Evolutionary conservation across 2,797 vertebrate species (phyloP).

Genomic region (Poeciliopsis paucimaculata): DNA sequence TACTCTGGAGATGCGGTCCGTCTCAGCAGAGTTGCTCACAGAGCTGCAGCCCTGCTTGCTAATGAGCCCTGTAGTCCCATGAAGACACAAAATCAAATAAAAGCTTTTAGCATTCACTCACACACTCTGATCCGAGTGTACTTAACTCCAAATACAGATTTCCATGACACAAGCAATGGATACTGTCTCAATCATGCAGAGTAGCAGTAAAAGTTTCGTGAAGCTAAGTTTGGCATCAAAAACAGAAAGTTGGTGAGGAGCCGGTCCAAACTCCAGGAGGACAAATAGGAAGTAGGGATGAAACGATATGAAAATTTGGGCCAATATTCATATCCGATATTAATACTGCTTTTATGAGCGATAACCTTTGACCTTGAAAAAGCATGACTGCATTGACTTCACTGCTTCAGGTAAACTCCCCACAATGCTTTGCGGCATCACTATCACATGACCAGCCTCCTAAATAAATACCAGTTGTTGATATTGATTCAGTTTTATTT

Average conservation of each 20-base stretch:
- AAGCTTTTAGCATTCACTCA: slow-evolving; percentile 57
- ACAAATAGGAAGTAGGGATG: background rate
- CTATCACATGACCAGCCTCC: background rate
- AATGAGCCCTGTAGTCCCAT: slow-evolving; percentile 58
- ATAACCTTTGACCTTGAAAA: background rate
- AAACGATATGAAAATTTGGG: background rate
- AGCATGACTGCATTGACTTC: background rate
- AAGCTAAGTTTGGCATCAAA: background rate
- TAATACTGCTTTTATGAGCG: background rate
- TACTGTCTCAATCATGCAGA: slow-evolving; percentile 4
- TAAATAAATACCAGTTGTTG: background rate
- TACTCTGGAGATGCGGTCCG: slow-evolving; percentile 42
- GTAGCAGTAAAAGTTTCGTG: background rate
- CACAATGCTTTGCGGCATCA: background rate
- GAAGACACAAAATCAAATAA: slow-evolving; percentile 53
- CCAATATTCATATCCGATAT: background rate
- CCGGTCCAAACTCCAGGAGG: background rate
- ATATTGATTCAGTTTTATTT: background rate
- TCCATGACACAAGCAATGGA: slow-evolving; percentile 3
- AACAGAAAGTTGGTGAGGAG: background rate
- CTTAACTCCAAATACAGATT: slow-evolving; percentile 31
- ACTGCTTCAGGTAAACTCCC: background rate
- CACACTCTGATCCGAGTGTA: slow-evolving; percentile 27
- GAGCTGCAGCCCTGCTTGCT: slow-evolving; percentile 43
- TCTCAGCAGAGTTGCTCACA: slow-evolving; percentile 48